Conservation (phyloP, 2,888 invertebrate species). For the Melitaea athalia region DNA sequence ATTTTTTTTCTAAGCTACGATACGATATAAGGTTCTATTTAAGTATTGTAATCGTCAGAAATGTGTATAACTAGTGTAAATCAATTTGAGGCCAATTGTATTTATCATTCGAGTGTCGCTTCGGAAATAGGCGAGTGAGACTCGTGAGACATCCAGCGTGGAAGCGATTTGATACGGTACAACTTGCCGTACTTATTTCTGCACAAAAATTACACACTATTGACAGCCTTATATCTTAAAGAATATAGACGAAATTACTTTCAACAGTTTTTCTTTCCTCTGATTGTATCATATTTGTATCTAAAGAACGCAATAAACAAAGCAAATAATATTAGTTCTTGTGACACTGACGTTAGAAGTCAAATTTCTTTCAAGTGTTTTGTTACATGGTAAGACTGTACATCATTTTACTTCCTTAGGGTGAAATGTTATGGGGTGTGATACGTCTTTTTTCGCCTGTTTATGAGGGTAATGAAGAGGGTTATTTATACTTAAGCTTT, state of each 20-base stretch:
- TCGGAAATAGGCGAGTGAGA: slow-evolving; percentile 36
- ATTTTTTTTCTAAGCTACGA: not conserved
- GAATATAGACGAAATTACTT: slow-evolving; percentile 10
- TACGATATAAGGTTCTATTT: not conserved
- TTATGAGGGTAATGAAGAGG: slow-evolving; percentile 39
- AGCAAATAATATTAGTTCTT: slow-evolving; percentile 21
- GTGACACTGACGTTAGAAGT: not conserved
- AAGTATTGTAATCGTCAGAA: not conserved
- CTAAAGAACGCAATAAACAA: not conserved
- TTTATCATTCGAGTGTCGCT: slow-evolving; percentile 27
- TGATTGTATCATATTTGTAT: not conserved
- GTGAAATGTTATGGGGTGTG: slow-evolving; percentile 35
- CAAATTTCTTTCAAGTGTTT: slow-evolving; percentile 10
- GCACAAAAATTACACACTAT: not conserved
- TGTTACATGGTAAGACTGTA: slow-evolving; percentile 7
- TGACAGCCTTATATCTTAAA: not conserved
- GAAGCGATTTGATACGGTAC: slow-evolving; percentile 40
- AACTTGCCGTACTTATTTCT: not conserved
- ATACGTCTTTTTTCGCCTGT: slow-evolving; percentile 38
- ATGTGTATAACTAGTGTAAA: slow-evolving; percentile 3
- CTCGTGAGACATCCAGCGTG: slow-evolving; percentile 45
- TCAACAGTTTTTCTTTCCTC: slow-evolving; percentile 9
- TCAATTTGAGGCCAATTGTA: slow-evolving; percentile 22
- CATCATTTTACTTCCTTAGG: slow-evolving; percentile 36
- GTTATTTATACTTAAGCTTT: slow-evolving; percentile 34